phyloP scores from a whole-genome alignment of 37 sponge, comb jelly and placozoan genomes.

The Halichondria panicea region DNA sequence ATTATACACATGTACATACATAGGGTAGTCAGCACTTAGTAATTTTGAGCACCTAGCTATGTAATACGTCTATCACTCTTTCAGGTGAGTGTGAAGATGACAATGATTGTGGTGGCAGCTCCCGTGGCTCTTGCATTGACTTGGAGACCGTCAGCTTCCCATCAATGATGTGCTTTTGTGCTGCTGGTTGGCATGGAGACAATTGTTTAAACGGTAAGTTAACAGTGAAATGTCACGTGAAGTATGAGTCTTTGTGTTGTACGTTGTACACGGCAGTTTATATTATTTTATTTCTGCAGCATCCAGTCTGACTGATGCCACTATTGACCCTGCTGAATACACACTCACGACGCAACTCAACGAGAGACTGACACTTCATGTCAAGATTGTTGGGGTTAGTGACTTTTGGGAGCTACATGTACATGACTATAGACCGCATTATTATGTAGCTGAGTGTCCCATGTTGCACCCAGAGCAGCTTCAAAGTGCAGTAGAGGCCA shows the following conservation, averaged over 20 bases:
- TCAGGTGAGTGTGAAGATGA: slow-evolving; percentile 58
- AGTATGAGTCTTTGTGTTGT: neutral
- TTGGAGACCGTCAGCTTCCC: slow-evolving; percentile 40
- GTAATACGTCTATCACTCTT: neutral
- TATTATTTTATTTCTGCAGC: neutral
- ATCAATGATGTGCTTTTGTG: slow-evolving; percentile 65
- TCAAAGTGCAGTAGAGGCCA: too few species aligned
- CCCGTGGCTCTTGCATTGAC: slow-evolving; percentile 59
- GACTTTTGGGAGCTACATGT: too few species aligned
- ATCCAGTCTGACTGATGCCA: slow-evolving; percentile 14
- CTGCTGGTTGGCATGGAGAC: slow-evolving; percentile 61
- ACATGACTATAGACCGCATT: too few species aligned
- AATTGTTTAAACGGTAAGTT: slow-evolving; percentile 39
- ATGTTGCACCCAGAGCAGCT: too few species aligned
- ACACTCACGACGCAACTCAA: slow-evolving; percentile 11
- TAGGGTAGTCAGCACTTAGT: too few species aligned
- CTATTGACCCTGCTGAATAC: slow-evolving; percentile 27
- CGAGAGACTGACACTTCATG: slow-evolving; percentile 42
- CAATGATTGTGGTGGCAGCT: slow-evolving; percentile 50
- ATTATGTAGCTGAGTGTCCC: too few species aligned
- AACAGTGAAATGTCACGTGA: neutral
- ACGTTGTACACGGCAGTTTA: neutral
- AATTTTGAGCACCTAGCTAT: too few species aligned
- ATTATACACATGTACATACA: too few species aligned
- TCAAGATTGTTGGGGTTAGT: slow-evolving; percentile 40